A percentile compares a stretch with the other conserved stretches of the same genome.
Evolutionary conservation across 2,113 vertebrate species (phyloP).

Genomic region (Mus spicilegus): DNA sequence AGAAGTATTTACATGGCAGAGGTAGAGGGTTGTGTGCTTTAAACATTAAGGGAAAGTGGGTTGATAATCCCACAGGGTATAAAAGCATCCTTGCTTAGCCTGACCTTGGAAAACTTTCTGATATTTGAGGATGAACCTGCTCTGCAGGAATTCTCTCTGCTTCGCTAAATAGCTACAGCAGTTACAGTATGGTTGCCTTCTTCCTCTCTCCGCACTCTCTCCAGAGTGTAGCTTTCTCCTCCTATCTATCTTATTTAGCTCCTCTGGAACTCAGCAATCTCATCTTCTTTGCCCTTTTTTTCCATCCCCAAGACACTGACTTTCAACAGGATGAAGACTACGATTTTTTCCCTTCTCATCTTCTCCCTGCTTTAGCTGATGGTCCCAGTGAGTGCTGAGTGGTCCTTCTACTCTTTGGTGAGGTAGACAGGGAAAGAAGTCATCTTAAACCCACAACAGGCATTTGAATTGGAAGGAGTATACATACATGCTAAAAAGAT

Average conservation of each 20-base stretch:
- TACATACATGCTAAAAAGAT: neutral
- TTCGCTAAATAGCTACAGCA: neutral
- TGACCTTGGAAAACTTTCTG: neutral
- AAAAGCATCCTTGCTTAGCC: neutral
- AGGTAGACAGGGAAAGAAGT: neutral
- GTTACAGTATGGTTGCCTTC: neutral
- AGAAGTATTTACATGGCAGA: neutral
- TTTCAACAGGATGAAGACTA: constrained; percentile 31
- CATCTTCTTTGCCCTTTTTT: neutral
- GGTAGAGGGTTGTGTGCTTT: neutral
- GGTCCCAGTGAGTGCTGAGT: neutral
- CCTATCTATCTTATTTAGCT: neutral
- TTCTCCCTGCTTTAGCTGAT: constrained; percentile 28
- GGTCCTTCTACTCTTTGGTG: neutral
- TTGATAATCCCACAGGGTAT: neutral
- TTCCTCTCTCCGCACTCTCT: neutral
- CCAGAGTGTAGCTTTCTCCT: neutral
- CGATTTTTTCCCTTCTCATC: neutral
- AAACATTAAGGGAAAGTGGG: neutral
- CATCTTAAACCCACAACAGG: neutral
- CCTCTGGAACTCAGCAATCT: neutral
- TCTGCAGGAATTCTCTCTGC: neutral
- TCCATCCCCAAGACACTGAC: neutral
- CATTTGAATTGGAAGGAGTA: neutral
- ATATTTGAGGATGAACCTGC: neutral